A percentile compares a stretch with the other conserved stretches of the same genome.
Evolutionary conservation across 1,140 invertebrate species (phyloP).

Genomic region (Brachionus plicatilis): DNA sequence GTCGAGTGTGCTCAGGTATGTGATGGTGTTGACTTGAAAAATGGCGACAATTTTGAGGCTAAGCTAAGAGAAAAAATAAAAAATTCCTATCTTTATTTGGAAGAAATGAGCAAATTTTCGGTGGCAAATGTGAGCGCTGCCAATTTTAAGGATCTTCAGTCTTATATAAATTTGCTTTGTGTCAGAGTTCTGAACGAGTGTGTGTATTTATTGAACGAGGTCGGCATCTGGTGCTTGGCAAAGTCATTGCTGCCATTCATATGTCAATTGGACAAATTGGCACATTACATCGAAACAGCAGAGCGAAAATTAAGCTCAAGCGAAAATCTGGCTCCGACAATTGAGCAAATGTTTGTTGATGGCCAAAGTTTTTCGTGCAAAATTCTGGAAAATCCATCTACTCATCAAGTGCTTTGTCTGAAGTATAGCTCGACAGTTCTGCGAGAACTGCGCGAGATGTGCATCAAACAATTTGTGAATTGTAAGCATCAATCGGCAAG

Average conservation of each 20-base stretch:
- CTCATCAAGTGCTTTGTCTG: neutral
- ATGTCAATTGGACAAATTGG: conserved; percentile 18
- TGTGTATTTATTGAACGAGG: neutral
- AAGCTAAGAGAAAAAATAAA: conserved; percentile 9
- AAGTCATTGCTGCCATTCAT: conserved; percentile 27
- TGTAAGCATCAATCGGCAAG: conserved; percentile 47
- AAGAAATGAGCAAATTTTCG: neutral
- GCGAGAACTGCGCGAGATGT: conserved; percentile 52
- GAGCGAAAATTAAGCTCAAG: neutral
- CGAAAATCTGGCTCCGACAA: neutral
- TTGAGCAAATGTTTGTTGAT: neutral
- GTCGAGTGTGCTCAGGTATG: neutral
- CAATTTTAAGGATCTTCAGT: neutral
- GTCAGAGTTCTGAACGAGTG: conserved; percentile 33
- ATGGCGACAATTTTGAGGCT: neutral
- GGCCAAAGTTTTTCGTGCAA: neutral
- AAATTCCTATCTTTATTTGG: neutral
- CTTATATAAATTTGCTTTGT: conserved; percentile 12
- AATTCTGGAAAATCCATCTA: neutral
- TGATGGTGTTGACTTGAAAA: neutral
- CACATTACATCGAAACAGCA: neutral
- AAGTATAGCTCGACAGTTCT: neutral
- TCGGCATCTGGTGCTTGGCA: conserved; percentile 33
- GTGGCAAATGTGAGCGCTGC: neutral
- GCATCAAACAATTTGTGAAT: conserved; percentile 69